A percentile compares a stretch with the other conserved stretches of the same genome.
Evolutionary conservation across 2,888 invertebrate species (phyloP).

Genomic region (Xiphydria camelus): DNA sequence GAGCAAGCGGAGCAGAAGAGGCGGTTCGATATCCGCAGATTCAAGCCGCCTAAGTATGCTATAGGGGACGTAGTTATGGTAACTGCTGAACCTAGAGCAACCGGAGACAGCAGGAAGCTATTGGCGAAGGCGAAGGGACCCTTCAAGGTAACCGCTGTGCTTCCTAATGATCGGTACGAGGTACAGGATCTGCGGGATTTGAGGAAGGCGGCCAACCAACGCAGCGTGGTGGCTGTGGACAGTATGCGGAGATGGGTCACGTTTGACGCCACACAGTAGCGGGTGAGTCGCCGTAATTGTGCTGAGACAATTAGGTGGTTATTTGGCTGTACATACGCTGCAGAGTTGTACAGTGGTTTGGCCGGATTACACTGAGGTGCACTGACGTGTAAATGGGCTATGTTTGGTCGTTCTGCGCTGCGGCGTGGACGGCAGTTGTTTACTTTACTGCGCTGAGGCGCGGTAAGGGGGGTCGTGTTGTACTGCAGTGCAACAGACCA

Average conservation of each 20-base stretch:
- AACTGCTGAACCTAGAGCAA: constrained; percentile 18
- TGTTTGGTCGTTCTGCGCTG: too few species aligned
- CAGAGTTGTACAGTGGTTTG: too few species aligned
- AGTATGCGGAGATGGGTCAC: constrained; percentile 3
- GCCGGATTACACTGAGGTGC: too few species aligned
- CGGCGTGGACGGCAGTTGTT: too few species aligned
- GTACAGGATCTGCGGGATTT: constrained; percentile 28
- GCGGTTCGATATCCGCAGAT: constrained; percentile 17
- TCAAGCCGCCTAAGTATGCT: constrained; percentile 17
- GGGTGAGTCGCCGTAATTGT: neutral
- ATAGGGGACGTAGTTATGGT: constrained; percentile 29
- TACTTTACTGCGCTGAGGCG: too few species aligned
- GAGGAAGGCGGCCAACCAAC: constrained; percentile 21
- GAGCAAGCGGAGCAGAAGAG: constrained; percentile 20
- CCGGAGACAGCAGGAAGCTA: constrained; percentile 28
- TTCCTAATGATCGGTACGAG: constrained; percentile 31
- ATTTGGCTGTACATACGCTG: too few species aligned
- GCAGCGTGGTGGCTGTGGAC: constrained; percentile 25
- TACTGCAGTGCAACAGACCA: too few species aligned
- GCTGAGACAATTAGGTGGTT: too few species aligned
- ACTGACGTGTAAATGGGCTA: too few species aligned
- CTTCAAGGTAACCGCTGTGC: constrained; percentile 24
- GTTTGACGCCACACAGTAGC: constrained; percentile 5
- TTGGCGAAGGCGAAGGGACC: constrained; percentile 28
- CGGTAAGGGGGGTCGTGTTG: too few species aligned